Percentiles rank a stretch among this genome's conserved stretches.
Evolutionary conservation across 1,140 invertebrate species (phyloP).

Genomic region (Brachionus calyciflorus): DNA sequence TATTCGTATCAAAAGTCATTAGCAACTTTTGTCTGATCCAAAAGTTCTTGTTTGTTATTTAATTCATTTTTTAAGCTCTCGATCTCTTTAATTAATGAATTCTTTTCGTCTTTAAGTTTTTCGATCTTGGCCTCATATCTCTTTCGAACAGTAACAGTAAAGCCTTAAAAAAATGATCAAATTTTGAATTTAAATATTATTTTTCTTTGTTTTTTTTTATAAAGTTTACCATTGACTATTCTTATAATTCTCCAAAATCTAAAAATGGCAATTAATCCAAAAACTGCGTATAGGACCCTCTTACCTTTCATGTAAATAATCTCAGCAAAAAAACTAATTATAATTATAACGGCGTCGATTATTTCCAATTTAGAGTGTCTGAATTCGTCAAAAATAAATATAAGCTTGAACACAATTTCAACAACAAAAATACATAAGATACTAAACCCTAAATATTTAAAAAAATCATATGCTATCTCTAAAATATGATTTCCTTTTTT

Average conservation of each 20-base stretch:
- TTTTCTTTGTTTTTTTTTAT: no score
- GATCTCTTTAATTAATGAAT: slow-evolving; percentile 30
- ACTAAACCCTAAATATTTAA: slow-evolving; percentile 27
- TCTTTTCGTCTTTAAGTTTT: slow-evolving; percentile 28
- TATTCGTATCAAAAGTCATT: neutral
- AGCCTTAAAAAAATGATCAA: slow-evolving; percentile 5
- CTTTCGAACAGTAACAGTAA: slow-evolving; percentile 5
- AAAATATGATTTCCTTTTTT: neutral
- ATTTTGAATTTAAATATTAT: no score
- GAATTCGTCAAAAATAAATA: slow-evolving; percentile 17
- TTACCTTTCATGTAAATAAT: neutral
- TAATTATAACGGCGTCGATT: slow-evolving; percentile 23
- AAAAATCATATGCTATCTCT: neutral
- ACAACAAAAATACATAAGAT: slow-evolving; percentile 38
- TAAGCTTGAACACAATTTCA: slow-evolving; percentile 14
- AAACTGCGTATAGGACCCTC: neutral
- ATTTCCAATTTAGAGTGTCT: slow-evolving; percentile 35
- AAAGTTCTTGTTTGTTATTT: neutral
- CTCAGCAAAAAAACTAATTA: slow-evolving; percentile 39
- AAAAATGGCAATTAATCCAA: slow-evolving; percentile 19
- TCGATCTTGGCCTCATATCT: slow-evolving; percentile 18
- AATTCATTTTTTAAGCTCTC: slow-evolving; percentile 7
- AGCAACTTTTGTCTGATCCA: neutral
- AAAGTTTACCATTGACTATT: slow-evolving; percentile 38
- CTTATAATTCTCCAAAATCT: slow-evolving; percentile 36